Base-by-base conservation (phyloP, 2,113 vertebrate genomes). In the Genyomyrus donnyi region DNA sequence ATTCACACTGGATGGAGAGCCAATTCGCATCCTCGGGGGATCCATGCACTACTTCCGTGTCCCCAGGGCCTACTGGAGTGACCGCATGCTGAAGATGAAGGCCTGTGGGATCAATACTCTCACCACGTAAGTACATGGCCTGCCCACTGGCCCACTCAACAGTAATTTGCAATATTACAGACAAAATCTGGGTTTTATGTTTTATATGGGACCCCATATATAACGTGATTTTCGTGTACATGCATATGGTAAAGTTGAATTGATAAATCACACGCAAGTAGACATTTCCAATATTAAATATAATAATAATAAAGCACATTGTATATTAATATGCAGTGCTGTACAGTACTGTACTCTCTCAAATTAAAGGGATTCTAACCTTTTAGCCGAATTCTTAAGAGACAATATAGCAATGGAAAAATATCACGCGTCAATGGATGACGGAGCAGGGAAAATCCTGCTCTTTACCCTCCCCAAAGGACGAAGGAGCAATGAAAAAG, bases 21-120 rank as follows among this genome's bases (percentile, higher is more conserved):
- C 96, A 0, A 96, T 98, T 91, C 95, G 93, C 53, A 96, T 99
- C 3, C 93, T 97, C 0, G 97, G 97, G 3, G 98, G 98, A 0
- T 98, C 98, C 0, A 92, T 98, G 92, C 98, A 98, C 93, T 98
- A 98, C 56, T 98, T 98, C 93, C 95, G 97, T 5, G 95, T 98
- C 70, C 97, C 97, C 87, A 93, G 91, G 80, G 95, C 95, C 0
- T 97, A 98, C 93, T 99, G 98, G 98, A 95, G 93, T 87, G 98
- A 99, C 90, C 96, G 98, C 3, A 93, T 96, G 91, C 88, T 93
- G 91, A 96, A 96, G 93, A 91, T 96, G 92, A 96, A 94, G 90
- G 95, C 95, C 80, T 96, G 95, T 89, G 98, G 98, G 89, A 91
- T 98, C 74, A 98, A 99, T 93, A 98, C 98, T 19, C 95, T 99